Conservation (phyloP, 2,797 vertebrate genomes). For the Vespertilio murinus region DNA sequence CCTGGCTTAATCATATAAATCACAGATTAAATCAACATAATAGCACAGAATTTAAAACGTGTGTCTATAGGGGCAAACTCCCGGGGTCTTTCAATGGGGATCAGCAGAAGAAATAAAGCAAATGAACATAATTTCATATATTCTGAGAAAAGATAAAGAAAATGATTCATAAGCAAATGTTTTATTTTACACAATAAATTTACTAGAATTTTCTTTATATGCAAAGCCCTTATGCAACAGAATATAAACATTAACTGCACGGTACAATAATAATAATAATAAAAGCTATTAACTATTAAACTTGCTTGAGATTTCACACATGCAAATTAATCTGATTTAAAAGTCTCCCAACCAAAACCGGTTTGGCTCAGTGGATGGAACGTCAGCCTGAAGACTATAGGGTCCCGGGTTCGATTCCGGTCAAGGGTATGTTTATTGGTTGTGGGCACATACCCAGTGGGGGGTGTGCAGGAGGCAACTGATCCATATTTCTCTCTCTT, state of each 20-base stretch:
- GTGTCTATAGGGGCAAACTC: background rate
- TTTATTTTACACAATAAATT: slow-evolving; percentile 5
- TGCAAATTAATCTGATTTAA: background rate
- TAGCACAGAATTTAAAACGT: slow-evolving; percentile 31
- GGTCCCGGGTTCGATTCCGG: too few species aligned
- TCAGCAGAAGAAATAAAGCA: slow-evolving; percentile 33
- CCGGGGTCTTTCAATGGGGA: background rate
- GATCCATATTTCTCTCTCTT: too few species aligned
- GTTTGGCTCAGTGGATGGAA: too few species aligned
- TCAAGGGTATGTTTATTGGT: too few species aligned
- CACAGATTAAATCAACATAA: slow-evolving; percentile 51
- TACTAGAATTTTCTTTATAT: background rate
- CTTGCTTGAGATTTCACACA: background rate
- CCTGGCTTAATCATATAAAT: slow-evolving; percentile 57
- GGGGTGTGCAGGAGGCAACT: too few species aligned
- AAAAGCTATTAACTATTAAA: background rate
- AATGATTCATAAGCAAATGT: background rate
- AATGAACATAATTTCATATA: background rate
- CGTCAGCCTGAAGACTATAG: too few species aligned
- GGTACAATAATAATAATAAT: background rate
- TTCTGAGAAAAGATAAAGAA: background rate
- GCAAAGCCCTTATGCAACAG: background rate
- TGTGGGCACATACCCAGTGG: too few species aligned
- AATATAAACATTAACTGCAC: background rate
- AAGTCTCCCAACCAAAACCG: fast-evolving